Conservation (phyloP, 1,140 invertebrate species). For the Drosophila oshimai region DNA sequence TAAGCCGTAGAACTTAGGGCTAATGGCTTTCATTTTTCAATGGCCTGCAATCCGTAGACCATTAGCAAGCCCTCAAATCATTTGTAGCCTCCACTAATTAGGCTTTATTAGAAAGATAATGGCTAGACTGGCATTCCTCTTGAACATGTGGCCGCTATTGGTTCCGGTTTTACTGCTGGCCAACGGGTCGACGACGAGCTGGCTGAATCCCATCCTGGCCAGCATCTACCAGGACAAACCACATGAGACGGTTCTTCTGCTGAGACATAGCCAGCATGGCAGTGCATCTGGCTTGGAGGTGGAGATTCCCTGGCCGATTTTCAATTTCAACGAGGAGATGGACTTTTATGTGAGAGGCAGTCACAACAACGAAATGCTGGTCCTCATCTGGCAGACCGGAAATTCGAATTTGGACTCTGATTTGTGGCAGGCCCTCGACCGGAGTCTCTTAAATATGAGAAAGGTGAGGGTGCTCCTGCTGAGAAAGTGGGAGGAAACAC, state of each 20-base stretch:
- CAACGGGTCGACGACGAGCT: slow-evolving; percentile 8
- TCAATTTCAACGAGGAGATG: slow-evolving; percentile 24
- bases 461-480: slow-evolving; percentile 32
- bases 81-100: slow-evolving; percentile 51
- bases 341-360: slow-evolving; percentile 11
- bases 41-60: slow-evolving; percentile 12
- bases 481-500: not conserved
- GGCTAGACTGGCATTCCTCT: not conserved
- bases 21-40: slow-evolving; percentile 28
- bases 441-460: slow-evolving; percentile 53
- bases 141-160: slow-evolving; percentile 37
- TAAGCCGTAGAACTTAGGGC: slow-evolving; percentile 25
- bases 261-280: slow-evolving; percentile 20
- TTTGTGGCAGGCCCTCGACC: slow-evolving; percentile 50
- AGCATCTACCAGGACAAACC: slow-evolving; percentile 31
- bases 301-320: slow-evolving; percentile 13
- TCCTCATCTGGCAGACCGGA: slow-evolving; percentile 23
- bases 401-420: slow-evolving; percentile 5
- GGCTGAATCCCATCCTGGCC: slow-evolving; percentile 11
- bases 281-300: not conserved
- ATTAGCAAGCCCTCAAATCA: slow-evolving; percentile 35
- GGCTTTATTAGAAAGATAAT: slow-evolving; percentile 25
- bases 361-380: slow-evolving; percentile 43
- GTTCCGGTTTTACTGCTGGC: slow-evolving; percentile 18
- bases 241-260: slow-evolving; percentile 21